Evolutionary conservation across 1,140 invertebrate species (phyloP), one percentile per base, ranked within the genome.

Genomic region (Pseudomyrmex dendroicus): DNA sequence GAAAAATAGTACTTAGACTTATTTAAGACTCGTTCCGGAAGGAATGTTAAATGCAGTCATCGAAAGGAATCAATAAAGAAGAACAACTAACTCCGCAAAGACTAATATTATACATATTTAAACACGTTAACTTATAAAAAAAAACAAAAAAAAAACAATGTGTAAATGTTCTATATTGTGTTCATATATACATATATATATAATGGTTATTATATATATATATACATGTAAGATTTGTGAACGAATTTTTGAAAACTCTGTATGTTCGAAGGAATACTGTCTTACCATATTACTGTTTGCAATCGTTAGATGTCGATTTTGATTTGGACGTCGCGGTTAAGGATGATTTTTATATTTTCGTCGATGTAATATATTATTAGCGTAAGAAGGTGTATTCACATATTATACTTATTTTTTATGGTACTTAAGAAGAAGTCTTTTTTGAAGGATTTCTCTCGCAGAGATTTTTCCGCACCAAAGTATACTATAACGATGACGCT

Each of bases 161-260:
- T 20, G 20, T 20, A 20, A 20, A 20, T 20, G 20, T 20, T 20
- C 20, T 20, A 20, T 20, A 20, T 20, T 20, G 20, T 20, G 20
- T 20, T 20, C 20, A 20, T 20, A 20, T 20, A 20, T 20, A 20
- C 20, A 20, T 20, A 10, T 52, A 52, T 77, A 73, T 67, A 52
- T 76, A 78, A 68, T 50, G 13, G 63, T 78, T 78, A 78, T 15
- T 13, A 68, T 67, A 78, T 80, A 70, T 59, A 70, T 80, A 70
- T 78, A 78, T 20, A 20, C 20, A 20, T 20, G 20, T 20, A 20
- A 68, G 44, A 70, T 80, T 13, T 80, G 66, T 80, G 76, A 59
- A 59, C 56, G 20, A 12, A 59, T 70, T 80, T 70, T 80, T n/a
- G 13, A 78, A 12, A n/a, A 80, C 54, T 80, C 76, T 80, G 76